These are phyloP conservation scores for Platycheirus rosarum DNA, from an alignment of 2,888 invertebrate species.

Conservation along the genomic window DNA sequence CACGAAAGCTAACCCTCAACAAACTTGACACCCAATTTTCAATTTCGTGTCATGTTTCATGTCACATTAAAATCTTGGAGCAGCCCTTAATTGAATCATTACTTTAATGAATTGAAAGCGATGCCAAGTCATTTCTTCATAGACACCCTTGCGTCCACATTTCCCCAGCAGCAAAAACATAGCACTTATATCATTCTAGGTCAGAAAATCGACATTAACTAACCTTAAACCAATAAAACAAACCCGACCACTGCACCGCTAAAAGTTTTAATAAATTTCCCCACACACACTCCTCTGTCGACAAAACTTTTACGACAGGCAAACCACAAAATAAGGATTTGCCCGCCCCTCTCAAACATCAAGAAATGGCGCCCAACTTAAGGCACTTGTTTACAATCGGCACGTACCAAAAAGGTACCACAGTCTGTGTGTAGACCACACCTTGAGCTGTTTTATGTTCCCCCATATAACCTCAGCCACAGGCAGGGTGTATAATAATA, in stretches of 20 bases:
- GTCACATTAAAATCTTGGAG: slow-evolving; percentile 10
- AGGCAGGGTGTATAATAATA: neutral
- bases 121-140: slow-evolving; percentile 13
- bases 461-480: slow-evolving; percentile 59
- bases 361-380: slow-evolving; percentile 15
- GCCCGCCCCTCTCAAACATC: slow-evolving; percentile 15
- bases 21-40: slow-evolving; percentile 7
- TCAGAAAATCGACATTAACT: slow-evolving; percentile 63
- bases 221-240: slow-evolving; percentile 63
- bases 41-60: slow-evolving; percentile 12
- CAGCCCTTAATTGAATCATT: slow-evolving; percentile 15
- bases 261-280: slow-evolving; percentile 72
- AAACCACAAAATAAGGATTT: slow-evolving; percentile 36
- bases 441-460: slow-evolving; percentile 67
- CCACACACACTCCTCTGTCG: slow-evolving; percentile 1
- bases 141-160: slow-evolving; percentile 8
- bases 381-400: slow-evolving; percentile 57
- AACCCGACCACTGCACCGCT: slow-evolving; percentile 46
- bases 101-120: slow-evolving; percentile 41
- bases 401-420: slow-evolving; percentile 45
- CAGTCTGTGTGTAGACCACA: slow-evolving; percentile 47
- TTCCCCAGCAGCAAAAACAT: slow-evolving; percentile 28
- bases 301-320: slow-evolving; percentile 56
- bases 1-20: neutral
- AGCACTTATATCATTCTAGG: slow-evolving; percentile 47